These are phyloP conservation scores for Amazona guildingii DNA, from an alignment of 2,113 vertebrate genomes.

Conservation along the genomic window DNA sequence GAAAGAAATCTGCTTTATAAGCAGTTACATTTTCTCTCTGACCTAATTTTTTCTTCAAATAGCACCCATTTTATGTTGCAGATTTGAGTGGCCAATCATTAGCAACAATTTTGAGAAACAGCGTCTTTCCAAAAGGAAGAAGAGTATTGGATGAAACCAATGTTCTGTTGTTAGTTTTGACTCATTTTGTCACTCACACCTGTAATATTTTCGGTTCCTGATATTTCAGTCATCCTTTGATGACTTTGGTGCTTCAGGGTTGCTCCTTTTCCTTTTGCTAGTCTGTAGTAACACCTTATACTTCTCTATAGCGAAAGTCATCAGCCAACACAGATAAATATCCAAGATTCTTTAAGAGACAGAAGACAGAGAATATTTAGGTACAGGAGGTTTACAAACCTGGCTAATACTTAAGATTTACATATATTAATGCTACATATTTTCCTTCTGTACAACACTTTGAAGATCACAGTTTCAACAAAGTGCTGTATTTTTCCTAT, in stretches of 20 bases:
- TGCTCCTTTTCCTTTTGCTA: neutral
- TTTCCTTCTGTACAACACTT: neutral
- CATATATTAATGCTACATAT: accelerated
- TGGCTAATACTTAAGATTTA: neutral
- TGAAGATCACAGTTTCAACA: neutral
- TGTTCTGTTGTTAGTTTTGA: neutral
- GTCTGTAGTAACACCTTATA: neutral
- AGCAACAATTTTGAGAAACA: neutral
- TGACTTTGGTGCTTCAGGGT: neutral
- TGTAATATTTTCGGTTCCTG: neutral
- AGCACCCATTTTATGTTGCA: neutral
- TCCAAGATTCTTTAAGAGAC: neutral
- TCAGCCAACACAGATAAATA: neutral
- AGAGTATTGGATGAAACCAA: neutral
- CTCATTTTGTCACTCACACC: neutral
- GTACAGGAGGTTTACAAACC: neutral
- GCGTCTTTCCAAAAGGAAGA: neutral
- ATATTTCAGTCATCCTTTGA: neutral
- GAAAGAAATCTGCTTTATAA: neutral
- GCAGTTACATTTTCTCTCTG: neutral
- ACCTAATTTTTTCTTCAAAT: neutral
- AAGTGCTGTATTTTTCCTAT: neutral
- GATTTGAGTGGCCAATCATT: neutral
- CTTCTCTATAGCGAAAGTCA: neutral
- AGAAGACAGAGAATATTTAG: neutral